Evolutionary conservation across 2,888 invertebrate genomes (phyloP).

Genomic region (Candidula unifasciata): DNA sequence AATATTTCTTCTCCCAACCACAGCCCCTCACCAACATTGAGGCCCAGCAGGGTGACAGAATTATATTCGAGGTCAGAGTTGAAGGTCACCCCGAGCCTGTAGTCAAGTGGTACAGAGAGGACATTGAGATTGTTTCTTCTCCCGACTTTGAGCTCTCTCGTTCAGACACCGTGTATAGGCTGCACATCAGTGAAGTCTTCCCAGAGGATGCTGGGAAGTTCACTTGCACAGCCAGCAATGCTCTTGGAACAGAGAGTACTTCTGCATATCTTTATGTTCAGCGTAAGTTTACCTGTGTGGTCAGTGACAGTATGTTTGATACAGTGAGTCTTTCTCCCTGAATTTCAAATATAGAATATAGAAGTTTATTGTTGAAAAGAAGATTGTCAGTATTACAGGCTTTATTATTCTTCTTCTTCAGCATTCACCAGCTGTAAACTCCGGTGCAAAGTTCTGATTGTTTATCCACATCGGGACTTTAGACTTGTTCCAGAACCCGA

Average conservation of each 20-base stretch:
- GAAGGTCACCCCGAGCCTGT: constrained; percentile 74
- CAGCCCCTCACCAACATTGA: constrained; percentile 62
- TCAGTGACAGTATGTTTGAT: too few relatives aligned
- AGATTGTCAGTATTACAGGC: too few relatives aligned
- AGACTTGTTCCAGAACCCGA: too few relatives aligned
- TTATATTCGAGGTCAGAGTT: constrained; percentile 71
- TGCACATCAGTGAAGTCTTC: constrained; percentile 77
- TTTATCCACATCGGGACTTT: too few relatives aligned
- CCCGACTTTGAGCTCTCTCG: constrained; percentile 81
- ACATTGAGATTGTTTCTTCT: constrained; percentile 82
- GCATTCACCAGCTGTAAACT: too few relatives aligned
- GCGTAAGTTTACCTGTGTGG: constrained; percentile 59
- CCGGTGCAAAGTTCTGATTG: too few relatives aligned
- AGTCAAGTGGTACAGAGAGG: constrained; percentile 75
- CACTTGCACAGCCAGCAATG: constrained; percentile 89
- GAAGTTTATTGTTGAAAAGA: too few relatives aligned
- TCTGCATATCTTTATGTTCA: constrained; percentile 67
- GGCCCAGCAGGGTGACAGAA: constrained; percentile 66
- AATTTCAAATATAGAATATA: too few relatives aligned
- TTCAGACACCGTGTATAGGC: constrained; percentile 77
- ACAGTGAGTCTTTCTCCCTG: too few relatives aligned
- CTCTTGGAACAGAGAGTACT: constrained; percentile 83
- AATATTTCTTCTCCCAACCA: not conserved
- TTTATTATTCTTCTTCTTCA: too few relatives aligned
- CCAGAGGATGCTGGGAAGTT: constrained; percentile 83